Evolutionary conservation across 2,888 invertebrate genomes (phyloP), one percentile per base, ranked within the genome.

Genomic region (Eilema caniola): DNA sequence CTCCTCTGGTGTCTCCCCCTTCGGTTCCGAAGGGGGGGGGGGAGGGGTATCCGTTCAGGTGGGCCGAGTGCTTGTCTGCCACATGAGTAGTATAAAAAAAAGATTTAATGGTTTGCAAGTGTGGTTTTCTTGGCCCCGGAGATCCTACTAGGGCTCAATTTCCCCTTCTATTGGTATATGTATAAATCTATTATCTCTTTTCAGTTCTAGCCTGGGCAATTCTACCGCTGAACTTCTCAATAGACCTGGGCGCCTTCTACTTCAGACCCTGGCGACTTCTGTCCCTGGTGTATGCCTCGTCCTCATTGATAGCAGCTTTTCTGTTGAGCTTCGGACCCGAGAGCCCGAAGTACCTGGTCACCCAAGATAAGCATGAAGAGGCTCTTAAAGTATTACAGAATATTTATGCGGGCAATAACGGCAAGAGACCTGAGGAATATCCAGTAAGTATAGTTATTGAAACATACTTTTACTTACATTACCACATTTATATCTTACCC

Each of bases 301-400:
- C 97, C 7, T 96, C 97, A 78, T 76, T 97, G 1, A 67, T 97
- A 10, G 84, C 88, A 20, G 96, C 97, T 0, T 88, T 96, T 0
- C 66, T 96, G 0, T 91, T 97, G 73, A 88, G 96, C 0, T 91
- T 95, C 2, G 94, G 94, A 3, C 98, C 98, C 0, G 98, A 98
- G 88, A 98, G 97, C 81, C 98, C 98, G 0, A 97, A 98, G 86
- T 98, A 96, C 86, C 93, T 97, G 41, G 91, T 97, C 14, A 95
- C 97, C 0, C 96, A 96, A 80, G 97, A 97, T 0, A 94, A 93
- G 76, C 88, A 95, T 5, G 95, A 96, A 0, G 96, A 96, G 78
- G 97, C 98, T 0, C 83, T 98, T 20, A 78, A 90, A 56, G 95
- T 97, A 31, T 86, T 98, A 47, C 93, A 95, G 67, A 86, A 85